Conservation (phyloP, 2,888 invertebrate genomes). For the Rhagonycha fulva region DNA sequence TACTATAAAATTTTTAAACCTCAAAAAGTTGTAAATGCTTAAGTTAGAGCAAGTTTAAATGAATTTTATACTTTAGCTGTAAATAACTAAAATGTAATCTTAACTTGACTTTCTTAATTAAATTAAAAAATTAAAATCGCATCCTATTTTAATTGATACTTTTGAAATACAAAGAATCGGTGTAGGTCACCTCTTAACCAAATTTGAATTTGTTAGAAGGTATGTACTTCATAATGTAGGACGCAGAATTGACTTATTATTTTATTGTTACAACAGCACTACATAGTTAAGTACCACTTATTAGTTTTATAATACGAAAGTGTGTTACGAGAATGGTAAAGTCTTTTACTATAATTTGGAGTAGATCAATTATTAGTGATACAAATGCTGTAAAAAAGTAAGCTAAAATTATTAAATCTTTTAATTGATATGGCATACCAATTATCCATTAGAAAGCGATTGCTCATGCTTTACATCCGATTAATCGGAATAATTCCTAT, state of each 20-base stretch:
- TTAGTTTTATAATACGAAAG: neutral
- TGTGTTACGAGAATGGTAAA: neutral
- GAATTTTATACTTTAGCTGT: neutral
- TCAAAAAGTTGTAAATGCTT: neutral
- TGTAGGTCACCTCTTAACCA: neutral
- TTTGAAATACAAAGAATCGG: neutral
- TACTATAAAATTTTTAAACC: neutral
- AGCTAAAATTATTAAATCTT: neutral
- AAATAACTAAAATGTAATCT: neutral
- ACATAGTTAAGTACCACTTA: neutral
- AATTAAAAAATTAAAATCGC: neutral
- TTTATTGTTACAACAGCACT: neutral
- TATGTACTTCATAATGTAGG: neutral
- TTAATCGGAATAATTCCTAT: neutral
- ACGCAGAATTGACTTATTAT: neutral
- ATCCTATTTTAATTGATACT: neutral
- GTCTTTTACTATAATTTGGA: neutral
- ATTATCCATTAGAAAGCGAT: neutral
- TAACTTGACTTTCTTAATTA: neutral
- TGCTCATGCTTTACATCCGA: neutral
- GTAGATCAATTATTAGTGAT: neutral
- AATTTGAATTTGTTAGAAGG: neutral
- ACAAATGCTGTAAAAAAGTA: neutral
- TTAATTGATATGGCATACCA: neutral
- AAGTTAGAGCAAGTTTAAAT: neutral